Base-by-base conservation (phyloP, 2,888 invertebrate species). In the Phalera bucephala region DNA sequence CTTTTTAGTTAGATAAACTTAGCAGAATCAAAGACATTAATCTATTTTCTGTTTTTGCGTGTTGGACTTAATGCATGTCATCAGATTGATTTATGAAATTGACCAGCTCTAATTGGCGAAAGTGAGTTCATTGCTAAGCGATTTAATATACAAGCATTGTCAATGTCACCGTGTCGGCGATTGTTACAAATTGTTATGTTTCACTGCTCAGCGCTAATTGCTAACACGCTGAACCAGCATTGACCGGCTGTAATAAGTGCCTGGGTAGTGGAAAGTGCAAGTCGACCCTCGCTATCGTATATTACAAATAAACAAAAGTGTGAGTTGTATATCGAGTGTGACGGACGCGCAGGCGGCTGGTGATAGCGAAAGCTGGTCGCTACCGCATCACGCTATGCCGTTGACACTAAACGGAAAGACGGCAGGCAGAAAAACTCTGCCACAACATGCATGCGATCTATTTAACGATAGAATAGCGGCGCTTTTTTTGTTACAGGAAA, bases 401-500 rank as follows among this genome's bases (percentile, higher is more conserved):
- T 75, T 83, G 82, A 85, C 87, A 70, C 57, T 52, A 39, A 64
- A 67, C 83, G 86, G 87, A 87, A 87, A 73, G 52, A 45, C 46
- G 36, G 35, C 49, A 31, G 43, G 41, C 45, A 57, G 48, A 68
- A 70, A 75, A 75, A 74, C 56, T 48, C 40, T 37, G 40, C 49
- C 43, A 44, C 54, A 60, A 45, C 73, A 60, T 68, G 75, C 84
- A 82, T 73, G 82, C 82, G 60, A 81, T 72, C 55, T 47, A 59
- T 52, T 52, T 54, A 50, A 69, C 53, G 47, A 55, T 50, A 55
- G 59, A 70, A 72, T 68, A 68, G 55, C 67, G 55, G 48, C 57
- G 73, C 72, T 74, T 67, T 65, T 51, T 73, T 57, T 87, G 85
- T 89, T 89, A 34, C 87, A 90, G 90, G 73, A 90, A 90, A 79